Evolutionary conservation across 2,888 invertebrate genomes (phyloP).

Genomic region (Maniola hyperantus): DNA sequence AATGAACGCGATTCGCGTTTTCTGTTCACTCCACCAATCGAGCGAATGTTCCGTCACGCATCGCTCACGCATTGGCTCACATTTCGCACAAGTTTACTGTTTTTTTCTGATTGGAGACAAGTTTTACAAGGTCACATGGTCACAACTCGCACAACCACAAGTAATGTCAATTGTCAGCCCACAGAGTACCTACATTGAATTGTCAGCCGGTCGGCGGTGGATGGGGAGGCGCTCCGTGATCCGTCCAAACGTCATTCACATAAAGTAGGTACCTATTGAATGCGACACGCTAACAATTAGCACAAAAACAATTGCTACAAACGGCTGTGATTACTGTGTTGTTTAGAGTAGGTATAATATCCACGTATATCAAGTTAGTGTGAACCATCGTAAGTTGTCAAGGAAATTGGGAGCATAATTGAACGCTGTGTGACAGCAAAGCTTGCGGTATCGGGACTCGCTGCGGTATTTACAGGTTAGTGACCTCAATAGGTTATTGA

Average conservation of each 20-base stretch:
- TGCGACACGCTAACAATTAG: neutral
- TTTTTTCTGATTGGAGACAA: neutral
- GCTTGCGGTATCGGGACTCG: neutral
- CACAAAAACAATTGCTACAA: neutral
- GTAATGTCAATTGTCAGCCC: too few species aligned
- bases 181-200: too few species aligned
- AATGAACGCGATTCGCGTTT: neutral
- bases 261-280: neutral
- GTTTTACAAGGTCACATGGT: conserved; percentile 6
- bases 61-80: neutral
- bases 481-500: conserved; percentile 59
- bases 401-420: too few species aligned
- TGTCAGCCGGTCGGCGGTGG: neutral
- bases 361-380: too few species aligned
- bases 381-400: neutral
- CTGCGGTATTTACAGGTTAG: conserved; percentile 52
- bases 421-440: neutral
- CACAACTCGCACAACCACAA: too few species aligned
- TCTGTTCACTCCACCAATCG: conserved; percentile 18
- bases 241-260: neutral
- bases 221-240: too few species aligned
- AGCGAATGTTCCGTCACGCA: neutral
- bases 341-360: neutral
- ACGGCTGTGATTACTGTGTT: neutral
- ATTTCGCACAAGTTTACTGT: neutral